Evolutionary conservation across 2,113 vertebrate species (phyloP), one percentile per base, ranked within the genome.

Genomic region (Takifugu bimaculatus): DNA sequence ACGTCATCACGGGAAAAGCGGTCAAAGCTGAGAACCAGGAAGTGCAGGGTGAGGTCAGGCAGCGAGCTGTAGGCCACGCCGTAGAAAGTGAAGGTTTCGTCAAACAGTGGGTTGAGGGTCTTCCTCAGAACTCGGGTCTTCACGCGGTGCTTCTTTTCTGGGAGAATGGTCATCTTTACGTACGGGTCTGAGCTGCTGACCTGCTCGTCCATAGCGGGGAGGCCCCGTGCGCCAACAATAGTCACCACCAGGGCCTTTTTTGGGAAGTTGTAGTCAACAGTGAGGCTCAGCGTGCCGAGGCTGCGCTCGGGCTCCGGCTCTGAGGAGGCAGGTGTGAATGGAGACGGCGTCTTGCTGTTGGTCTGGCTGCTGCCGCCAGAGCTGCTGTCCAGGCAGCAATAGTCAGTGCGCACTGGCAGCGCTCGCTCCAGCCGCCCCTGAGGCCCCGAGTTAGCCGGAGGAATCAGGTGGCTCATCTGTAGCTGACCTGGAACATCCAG

Each of bases 21-120:
- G 76, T 99, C 96, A 0, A 98, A 99, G 86, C 96, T 98, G 48
- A 99, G 86, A 25, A 99, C 93, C 0, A 99, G 92, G 90, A 98
- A 98, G 85, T 99, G 96, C 49, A 99, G 91, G 6, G 94, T 93
- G 83, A 99, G 84, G 52, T 98, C 96, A 13, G 95, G 93, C 1
- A 99, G 91, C 42, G 95, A 88, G 89, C 96, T 97, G 87, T 95
- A 97, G 0, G 95, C 92, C 76, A 98, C 92, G 5, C 95, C 95
- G 0, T 99, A 99, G 84, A 98, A 98, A 54, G 96, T 98, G 90
- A 99, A 99, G 77, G 96, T 99, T 85, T 99, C 96, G 0, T 99
- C 94, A 0, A 98, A 99, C 3, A 93, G 91, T 0, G 96, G 96
- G 52, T 98, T 94, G 61, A 96, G 89, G 0, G 95, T 99, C 88